Base-by-base conservation (phyloP, 1,140 invertebrate genomes). In the Apis cerana region DNA sequence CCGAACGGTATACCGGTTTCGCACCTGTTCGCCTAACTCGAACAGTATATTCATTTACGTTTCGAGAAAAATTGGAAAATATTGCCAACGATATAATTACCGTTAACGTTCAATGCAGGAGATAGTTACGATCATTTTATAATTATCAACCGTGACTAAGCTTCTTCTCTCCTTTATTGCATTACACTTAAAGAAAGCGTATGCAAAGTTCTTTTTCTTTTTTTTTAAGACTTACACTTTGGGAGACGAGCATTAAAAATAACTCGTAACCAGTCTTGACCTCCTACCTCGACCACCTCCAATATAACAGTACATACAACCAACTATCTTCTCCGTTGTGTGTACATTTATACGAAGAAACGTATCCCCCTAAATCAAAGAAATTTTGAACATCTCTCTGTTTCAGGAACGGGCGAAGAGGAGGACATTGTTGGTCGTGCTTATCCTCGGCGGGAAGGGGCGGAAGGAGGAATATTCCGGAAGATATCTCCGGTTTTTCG, bases 1-100 rank as follows among this genome's bases (percentile, higher is more conserved):
- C 48, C 50, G 50, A 65, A 59, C 48, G 19, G 12, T 59, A 69
- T 69, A 76, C 74, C 74, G 74, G 74, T 76, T 76, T 76, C 74
- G 74, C 74, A 76, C 74, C 74, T 64, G 74, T 76, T 65, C 74
- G n/a, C 74, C 50, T 65, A 76, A 76, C 61, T 33, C 43, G 48
- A n/a, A n/a, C 13, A 7, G 27, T 43, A 52, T 65, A 54, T 64
- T 76, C 23, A 48, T 74, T 59, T 48, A 33, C 54, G n/a, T 33
- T 27, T 33, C 50, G 19, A 54, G 7, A 64, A 76, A 76, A 76
- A 64, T 64, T 19, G 7, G 15, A 21, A 76, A 65, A 65, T 54
- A 76, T 21, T 33, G 12, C 10, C 61, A 33, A n/a, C 59, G 48
- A 23, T 64, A 33, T 52, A 75, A 50, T 75, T 64, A 62, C 74